A percentile compares a stretch with the other conserved stretches of the same genome.
phyloP scores from a whole-genome alignment of 2,797 vertebrate genomes.

The Strix occidentalis region DNA sequence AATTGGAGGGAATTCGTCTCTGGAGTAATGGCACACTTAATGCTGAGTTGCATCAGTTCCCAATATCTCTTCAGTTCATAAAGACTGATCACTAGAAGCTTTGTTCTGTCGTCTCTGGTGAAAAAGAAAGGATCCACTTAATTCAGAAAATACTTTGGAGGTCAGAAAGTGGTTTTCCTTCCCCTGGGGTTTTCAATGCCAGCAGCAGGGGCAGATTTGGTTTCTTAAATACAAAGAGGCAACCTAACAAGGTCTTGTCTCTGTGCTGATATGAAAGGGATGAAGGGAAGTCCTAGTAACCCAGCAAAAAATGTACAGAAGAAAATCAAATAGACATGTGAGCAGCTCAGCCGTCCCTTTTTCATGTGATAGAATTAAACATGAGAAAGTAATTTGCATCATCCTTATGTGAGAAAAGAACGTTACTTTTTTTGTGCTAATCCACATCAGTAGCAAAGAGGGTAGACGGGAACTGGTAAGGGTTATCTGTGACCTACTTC shows the following conservation, averaged over 20 bases:
- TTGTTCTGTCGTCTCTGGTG: constrained; percentile 2
- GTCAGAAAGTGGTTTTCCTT: constrained; percentile 35
- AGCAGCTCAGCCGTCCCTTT: not conserved
- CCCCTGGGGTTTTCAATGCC: not conserved
- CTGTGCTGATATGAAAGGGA: not conserved
- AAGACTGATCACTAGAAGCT: not conserved
- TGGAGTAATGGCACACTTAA: not conserved
- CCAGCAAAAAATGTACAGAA: not conserved
- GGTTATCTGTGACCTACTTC: constrained; percentile 46
- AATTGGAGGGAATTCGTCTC: not conserved
- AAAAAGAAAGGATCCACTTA: constrained; percentile 12
- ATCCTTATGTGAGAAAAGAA: not conserved
- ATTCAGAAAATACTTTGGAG: constrained; percentile 31
- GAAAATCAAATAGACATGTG: not conserved
- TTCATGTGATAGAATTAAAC: not conserved
- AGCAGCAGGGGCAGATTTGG: not conserved
- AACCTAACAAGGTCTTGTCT: not conserved
- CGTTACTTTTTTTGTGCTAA: not conserved
- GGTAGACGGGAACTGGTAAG: not conserved
- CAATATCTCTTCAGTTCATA: not conserved
- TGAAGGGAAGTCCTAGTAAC: not conserved
- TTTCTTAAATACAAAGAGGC: constrained; percentile 43
- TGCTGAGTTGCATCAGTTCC: not conserved
- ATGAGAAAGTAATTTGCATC: constrained; percentile 5
- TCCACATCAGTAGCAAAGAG: not conserved